phyloP scores from a whole-genome alignment of 2,113 vertebrate species.

The Oenanthe melanoleuca region DNA sequence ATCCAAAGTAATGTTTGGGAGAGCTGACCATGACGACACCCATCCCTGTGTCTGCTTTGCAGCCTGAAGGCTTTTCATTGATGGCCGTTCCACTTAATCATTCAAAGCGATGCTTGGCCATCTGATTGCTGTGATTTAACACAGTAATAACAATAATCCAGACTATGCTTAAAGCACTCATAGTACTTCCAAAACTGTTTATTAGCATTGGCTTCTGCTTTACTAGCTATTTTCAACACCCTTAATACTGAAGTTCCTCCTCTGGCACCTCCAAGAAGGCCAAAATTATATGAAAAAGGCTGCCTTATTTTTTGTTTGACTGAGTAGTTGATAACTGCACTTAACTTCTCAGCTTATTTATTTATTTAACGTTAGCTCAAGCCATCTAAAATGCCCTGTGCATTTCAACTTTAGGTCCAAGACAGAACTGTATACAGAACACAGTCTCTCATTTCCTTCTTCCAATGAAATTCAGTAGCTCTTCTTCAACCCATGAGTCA shows the following conservation, averaged over 20 bases:
- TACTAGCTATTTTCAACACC: conserved; percentile 67
- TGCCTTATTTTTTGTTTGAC: conserved; percentile 38
- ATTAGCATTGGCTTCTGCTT: conserved; percentile 74
- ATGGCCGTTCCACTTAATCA: conserved; percentile 43
- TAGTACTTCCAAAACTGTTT: conserved; percentile 64
- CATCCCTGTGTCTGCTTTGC: not conserved
- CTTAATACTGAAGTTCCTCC: conserved; percentile 56
- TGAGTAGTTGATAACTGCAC: conserved; percentile 29
- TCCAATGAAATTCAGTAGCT: not conserved
- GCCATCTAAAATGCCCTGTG: not conserved
- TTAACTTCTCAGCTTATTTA: conserved; percentile 35
- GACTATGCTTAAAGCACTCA: conserved; percentile 63
- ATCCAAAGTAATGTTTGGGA: conserved; percentile 60
- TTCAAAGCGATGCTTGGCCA: conserved; percentile 54
- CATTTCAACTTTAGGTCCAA: not conserved
- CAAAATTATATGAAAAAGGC: conserved; percentile 26
- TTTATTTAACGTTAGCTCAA: conserved; percentile 41
- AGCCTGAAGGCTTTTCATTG: conserved; percentile 51
- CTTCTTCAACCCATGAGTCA: not conserved
- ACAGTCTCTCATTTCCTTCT: not conserved
- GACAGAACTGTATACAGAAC: not conserved
- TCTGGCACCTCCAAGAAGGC: conserved; percentile 19
- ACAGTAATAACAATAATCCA: conserved; percentile 68
- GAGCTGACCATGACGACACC: conserved; percentile 39
- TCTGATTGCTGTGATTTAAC: conserved; percentile 69